Conservation (phyloP, 2,797 vertebrate genomes). For the Neomorphus geoffroyi region DNA sequence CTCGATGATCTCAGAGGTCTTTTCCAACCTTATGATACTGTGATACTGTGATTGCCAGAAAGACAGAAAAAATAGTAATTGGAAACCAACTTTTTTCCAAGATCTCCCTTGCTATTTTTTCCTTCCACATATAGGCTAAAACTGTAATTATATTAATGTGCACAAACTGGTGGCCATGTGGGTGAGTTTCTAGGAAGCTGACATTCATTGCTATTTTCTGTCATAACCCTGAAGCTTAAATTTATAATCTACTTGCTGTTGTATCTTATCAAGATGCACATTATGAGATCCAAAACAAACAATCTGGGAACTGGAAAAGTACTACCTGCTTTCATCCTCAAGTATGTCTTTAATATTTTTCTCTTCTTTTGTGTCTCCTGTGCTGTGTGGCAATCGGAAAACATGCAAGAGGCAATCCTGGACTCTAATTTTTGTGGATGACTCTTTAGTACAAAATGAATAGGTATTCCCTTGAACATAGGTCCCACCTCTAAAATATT, state of each 20-base stretch:
- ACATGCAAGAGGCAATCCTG: background rate
- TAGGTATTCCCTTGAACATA: background rate
- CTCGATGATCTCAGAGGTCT: no score
- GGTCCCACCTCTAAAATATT: background rate
- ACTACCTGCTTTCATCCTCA: background rate
- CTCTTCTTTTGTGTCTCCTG: background rate
- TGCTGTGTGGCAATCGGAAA: background rate
- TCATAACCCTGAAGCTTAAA: background rate
- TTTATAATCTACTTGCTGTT: background rate
- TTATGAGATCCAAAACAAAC: background rate
- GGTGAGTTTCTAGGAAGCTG: background rate
- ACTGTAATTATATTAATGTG: background rate
- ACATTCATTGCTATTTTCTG: background rate
- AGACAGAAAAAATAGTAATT: no score
- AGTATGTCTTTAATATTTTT: background rate
- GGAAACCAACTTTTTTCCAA: background rate
- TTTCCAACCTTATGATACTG: no score
- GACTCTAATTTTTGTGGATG: background rate
- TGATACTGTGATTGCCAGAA: no score
- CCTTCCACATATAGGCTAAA: background rate
- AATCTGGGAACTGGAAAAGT: background rate
- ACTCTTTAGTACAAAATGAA: background rate
- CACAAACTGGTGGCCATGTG: accelerated
- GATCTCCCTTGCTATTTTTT: background rate
- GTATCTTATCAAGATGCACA: background rate